Evolutionary conservation across 2,113 vertebrate genomes (phyloP).

Genomic region (Phyllostomus discolor): DNA sequence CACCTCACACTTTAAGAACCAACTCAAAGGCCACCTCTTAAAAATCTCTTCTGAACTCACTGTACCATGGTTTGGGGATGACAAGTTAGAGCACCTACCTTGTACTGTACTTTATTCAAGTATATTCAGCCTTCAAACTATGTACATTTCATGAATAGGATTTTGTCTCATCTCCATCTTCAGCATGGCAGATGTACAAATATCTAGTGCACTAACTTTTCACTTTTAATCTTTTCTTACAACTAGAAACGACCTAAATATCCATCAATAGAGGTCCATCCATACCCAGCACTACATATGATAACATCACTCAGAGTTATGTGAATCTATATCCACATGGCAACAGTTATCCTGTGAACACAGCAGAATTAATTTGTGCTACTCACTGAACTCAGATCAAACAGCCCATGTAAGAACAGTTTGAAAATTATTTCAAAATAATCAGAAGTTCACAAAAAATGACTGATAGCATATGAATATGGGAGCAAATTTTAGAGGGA

Average conservation of each 20-base stretch:
- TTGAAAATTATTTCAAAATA: slow-evolving; percentile 30
- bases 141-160: background rate
- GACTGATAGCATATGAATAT: background rate
- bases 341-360: background rate
- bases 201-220: background rate
- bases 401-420: background rate
- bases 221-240: slow-evolving; percentile 15
- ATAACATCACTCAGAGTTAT: background rate
- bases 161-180: background rate
- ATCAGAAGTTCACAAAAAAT: background rate
- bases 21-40: background rate
- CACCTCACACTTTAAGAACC: background rate
- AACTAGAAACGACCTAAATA: background rate
- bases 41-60: background rate
- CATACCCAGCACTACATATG: background rate
- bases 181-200: background rate
- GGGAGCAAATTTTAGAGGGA: background rate
- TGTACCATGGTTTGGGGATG: background rate
- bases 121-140: background rate
- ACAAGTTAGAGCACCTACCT: background rate
- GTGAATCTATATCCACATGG: background rate
- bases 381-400: background rate
- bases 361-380: background rate
- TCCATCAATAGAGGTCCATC: background rate
- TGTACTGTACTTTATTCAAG: background rate